A percentile compares a stretch with the other conserved stretches of the same genome.
Evolutionary conservation across 2,797 vertebrate species (phyloP).

Genomic region (Squalus acanthias): DNA sequence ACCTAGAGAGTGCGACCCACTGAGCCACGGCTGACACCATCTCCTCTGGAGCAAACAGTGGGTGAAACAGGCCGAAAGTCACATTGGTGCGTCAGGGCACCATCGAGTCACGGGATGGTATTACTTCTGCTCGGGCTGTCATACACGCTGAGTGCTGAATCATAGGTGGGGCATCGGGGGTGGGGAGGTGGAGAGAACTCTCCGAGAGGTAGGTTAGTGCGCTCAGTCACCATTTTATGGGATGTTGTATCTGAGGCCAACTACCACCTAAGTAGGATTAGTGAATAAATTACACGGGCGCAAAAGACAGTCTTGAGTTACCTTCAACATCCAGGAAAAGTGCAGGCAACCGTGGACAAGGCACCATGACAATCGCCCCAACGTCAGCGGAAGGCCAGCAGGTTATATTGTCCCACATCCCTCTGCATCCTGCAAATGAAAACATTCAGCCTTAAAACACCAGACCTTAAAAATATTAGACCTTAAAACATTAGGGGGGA

Average conservation of each 20-base stretch:
- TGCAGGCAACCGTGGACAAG: slow-evolving; percentile 74
- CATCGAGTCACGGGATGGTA: too few species aligned
- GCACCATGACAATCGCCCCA: slow-evolving; percentile 73
- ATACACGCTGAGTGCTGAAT: too few species aligned
- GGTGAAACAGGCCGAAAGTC: too few species aligned
- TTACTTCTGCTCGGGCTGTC: too few species aligned
- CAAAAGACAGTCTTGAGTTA: slow-evolving; percentile 52
- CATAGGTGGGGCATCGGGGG: too few species aligned
- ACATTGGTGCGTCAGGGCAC: too few species aligned
- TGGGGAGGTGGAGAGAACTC: background rate
- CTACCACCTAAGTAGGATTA: background rate
- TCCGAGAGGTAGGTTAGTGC: background rate
- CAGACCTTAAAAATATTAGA: too few species aligned
- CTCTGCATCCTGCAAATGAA: slow-evolving; percentile 69
- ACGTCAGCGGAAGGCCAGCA: slow-evolving; percentile 80
- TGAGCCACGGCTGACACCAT: too few species aligned
- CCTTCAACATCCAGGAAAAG: slow-evolving; percentile 68
- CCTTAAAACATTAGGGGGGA: background rate
- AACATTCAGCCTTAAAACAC: slow-evolving; percentile 2
- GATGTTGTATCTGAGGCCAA: background rate
- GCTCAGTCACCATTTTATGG: background rate
- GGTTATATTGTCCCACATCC: slow-evolving; percentile 83
- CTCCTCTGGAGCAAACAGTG: too few species aligned
- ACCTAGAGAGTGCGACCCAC: too few species aligned
- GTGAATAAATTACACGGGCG: background rate